Conservation (phyloP, 2,888 invertebrate genomes). For the Epistrophe eligans region DNA sequence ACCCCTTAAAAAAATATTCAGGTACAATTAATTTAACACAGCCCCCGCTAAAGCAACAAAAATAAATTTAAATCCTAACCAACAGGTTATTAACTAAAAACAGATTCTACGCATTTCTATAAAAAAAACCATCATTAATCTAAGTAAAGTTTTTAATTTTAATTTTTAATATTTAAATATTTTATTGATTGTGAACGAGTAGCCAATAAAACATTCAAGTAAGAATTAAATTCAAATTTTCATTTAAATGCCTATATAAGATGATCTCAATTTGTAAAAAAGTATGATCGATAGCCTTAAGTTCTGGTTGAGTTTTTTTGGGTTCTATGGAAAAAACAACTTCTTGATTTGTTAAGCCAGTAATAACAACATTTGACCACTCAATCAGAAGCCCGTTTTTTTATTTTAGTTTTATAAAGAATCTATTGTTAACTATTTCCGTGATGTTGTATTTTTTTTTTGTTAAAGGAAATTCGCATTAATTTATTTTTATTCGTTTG, state of each 20-base stretch:
- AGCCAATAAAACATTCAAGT: neutral
- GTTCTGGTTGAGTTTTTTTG: neutral
- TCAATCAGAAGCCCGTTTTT: slow-evolving; percentile 11
- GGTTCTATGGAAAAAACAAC: too few species aligned
- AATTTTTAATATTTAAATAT: neutral
- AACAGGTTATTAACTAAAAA: too few species aligned
- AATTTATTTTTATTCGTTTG: neutral
- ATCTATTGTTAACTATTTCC: neutral
- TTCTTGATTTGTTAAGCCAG: neutral
- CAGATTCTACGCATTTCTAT: neutral
- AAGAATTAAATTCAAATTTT: neutral
- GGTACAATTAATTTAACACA: too few species aligned
- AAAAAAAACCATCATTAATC: neutral
- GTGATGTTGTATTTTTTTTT: neutral
- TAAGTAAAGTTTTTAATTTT: neutral
- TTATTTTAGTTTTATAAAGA: neutral
- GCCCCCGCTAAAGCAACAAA: too few species aligned
- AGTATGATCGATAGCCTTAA: slow-evolving; percentile 8
- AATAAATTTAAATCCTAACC: too few species aligned
- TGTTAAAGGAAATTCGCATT: neutral
- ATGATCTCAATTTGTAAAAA: neutral
- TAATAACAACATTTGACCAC: neutral
- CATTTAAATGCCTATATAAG: neutral
- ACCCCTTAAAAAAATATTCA: too few species aligned
- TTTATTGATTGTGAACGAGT: neutral